Conservation (phyloP, 1,140 invertebrate genomes). For the Drosophila aff. region DNA sequence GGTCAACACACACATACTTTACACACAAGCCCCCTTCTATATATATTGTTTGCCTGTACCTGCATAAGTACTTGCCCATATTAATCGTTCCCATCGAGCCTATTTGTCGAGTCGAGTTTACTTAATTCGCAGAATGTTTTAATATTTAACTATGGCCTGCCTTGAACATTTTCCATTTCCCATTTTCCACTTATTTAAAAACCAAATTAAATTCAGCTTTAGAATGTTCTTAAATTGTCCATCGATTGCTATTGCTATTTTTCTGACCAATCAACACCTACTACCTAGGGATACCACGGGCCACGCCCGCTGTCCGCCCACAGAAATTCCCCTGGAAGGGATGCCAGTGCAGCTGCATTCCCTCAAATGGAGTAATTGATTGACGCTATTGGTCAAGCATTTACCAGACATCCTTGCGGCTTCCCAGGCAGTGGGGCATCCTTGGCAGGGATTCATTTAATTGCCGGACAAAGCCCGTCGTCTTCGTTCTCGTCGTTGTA, state of each 20-base stretch:
- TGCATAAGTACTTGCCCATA: slow-evolving; percentile 1
- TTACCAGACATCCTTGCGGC: slow-evolving; percentile 27
- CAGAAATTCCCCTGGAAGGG: not conserved
- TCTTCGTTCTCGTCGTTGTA: slow-evolving; percentile 6
- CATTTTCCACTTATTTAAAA: not conserved
- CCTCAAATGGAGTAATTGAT: slow-evolving; percentile 44
- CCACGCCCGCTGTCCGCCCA: slow-evolving; percentile 13
- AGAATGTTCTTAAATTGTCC: not conserved
- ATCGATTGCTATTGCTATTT: slow-evolving; percentile 1
- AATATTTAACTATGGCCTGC: slow-evolving; percentile 4
- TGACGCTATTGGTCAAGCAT: slow-evolving; percentile 44
- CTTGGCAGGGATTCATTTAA: slow-evolving; percentile 40
- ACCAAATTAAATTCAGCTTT: not conserved
- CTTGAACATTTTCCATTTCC: not conserved
- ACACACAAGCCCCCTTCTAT: not conserved
- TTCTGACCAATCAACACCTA: slow-evolving; percentile 17
- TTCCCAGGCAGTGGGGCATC: slow-evolving; percentile 9
- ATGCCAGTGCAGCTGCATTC: slow-evolving; percentile 29
- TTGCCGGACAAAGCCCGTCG: slow-evolving; percentile 21
- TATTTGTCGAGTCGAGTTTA: slow-evolving; percentile 7
- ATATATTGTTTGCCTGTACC: slow-evolving; percentile 3
- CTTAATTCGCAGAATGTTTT: slow-evolving; percentile 18
- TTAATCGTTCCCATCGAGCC: not conserved
- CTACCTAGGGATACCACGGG: not conserved
- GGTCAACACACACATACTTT: not conserved